phyloP scores from a whole-genome alignment of 2,797 vertebrate genomes.

The Takifugu rubripes region DNA sequence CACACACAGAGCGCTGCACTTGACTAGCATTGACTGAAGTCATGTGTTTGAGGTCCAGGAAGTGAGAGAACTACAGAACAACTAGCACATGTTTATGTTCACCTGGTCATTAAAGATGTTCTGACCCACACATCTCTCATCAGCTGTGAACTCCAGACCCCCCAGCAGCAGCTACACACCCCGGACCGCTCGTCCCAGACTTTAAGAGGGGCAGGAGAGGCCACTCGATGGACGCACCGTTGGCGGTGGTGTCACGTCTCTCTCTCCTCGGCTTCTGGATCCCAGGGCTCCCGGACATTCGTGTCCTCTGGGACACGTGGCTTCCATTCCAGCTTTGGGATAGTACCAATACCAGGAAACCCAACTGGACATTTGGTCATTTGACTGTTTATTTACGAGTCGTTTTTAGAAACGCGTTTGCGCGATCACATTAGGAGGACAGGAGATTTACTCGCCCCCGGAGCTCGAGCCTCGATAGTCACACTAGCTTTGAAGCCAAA shows the following conservation, averaged over 20 bases:
- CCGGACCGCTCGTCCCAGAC: constrained; percentile 38
- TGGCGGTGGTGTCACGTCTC: too few species aligned
- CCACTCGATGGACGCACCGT: constrained; percentile 22
- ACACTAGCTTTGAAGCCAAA: constrained; percentile 50
- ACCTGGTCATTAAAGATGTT: constrained; percentile 32
- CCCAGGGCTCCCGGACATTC: too few species aligned
- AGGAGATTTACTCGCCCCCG: constrained; percentile 26
- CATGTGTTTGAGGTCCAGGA: constrained; percentile 44
- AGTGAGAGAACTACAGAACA: constrained; percentile 41
- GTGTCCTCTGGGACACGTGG: too few species aligned
- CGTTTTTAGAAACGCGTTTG: constrained; percentile 27
- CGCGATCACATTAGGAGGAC: constrained; percentile 31
- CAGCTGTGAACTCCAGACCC: constrained; percentile 29
- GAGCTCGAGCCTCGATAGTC: constrained; percentile 32
- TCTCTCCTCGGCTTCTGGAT: too few species aligned
- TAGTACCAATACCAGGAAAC: neutral
- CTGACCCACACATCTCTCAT: constrained; percentile 15
- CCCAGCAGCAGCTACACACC: constrained; percentile 19
- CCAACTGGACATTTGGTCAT: neutral
- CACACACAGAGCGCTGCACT: constrained; percentile 8
- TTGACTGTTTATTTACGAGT: constrained; percentile 17
- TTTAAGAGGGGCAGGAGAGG: constrained; percentile 44
- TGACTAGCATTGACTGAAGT: constrained; percentile 47
- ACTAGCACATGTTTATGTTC: constrained; percentile 42
- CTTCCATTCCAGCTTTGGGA: too few species aligned